Percentiles rank a stretch among this genome's conserved stretches.
Conservation (phyloP, 2,888 invertebrate genomes). For the Pogonocherus hispidulus region DNA sequence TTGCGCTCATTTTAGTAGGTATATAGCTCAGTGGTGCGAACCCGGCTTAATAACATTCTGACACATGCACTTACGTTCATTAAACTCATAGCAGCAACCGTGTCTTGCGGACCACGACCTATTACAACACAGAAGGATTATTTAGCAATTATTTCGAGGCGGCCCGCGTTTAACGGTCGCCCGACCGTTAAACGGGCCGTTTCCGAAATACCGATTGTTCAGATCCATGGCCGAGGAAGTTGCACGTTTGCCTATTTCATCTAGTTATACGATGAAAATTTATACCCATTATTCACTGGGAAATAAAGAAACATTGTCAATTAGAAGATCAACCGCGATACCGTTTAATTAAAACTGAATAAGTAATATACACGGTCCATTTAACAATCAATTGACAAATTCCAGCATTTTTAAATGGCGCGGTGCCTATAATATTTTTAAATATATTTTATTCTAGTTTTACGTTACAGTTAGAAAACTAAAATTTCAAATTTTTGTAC, state of each 20-base stretch:
- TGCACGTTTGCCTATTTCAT: neutral
- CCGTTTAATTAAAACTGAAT: neutral
- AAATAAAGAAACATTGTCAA: neutral
- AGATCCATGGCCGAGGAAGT: neutral
- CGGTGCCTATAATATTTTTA: no score
- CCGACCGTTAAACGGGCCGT: slow-evolving; percentile 17
- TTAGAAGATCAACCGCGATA: neutral
- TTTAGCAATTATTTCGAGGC: slow-evolving; percentile 1
- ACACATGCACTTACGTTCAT: neutral
- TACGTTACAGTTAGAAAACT: no score
- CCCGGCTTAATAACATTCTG: neutral
- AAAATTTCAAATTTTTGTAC: no score
- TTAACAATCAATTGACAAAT: no score
- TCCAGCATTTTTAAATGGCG: no score
- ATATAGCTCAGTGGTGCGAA: neutral
- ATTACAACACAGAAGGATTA: neutral
- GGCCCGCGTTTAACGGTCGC: slow-evolving; percentile 15
- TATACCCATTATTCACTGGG: neutral
- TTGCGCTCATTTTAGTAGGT: no score
- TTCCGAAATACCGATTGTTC: slow-evolving; percentile 13
- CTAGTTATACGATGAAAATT: neutral
- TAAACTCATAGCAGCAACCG: neutral
- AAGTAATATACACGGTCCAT: no score
- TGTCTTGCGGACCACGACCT: neutral
- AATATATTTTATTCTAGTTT: no score